These are phyloP conservation scores for Cerceris rybyensis DNA, from an alignment of 2,888 invertebrate species.

Conservation along the genomic window DNA sequence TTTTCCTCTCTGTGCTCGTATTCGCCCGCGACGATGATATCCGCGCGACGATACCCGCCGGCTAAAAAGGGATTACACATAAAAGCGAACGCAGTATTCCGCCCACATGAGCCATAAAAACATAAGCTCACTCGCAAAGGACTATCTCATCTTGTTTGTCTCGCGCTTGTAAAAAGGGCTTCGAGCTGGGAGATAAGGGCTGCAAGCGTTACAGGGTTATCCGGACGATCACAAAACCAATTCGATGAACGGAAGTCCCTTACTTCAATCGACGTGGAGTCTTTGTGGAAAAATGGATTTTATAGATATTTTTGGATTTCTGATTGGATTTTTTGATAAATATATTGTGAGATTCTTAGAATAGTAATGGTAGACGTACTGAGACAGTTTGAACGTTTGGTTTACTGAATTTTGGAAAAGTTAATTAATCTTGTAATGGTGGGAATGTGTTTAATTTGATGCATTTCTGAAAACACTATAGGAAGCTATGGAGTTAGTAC, in stretches of 20 bases:
- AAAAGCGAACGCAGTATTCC: slow-evolving; percentile 48
- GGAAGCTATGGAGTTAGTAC: no score
- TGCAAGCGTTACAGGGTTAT: slow-evolving; percentile 17
- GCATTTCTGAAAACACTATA: no score
- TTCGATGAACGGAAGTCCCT: neutral
- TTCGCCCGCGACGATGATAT: slow-evolving; percentile 8
- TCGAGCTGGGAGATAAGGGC: slow-evolving; percentile 24
- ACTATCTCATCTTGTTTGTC: slow-evolving; percentile 45
- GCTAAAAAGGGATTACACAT: slow-evolving; percentile 40
- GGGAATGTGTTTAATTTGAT: no score
- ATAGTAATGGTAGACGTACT: no score
- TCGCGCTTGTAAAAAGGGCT: slow-evolving; percentile 11
- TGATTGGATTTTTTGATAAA: no score
- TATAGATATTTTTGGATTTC: no score
- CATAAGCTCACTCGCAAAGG: slow-evolving; percentile 52
- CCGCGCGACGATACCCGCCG: slow-evolving; percentile 20
- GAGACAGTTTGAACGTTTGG: no score
- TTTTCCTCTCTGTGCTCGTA: neutral
- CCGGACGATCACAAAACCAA: slow-evolving; percentile 7
- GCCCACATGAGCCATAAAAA: slow-evolving; percentile 55
- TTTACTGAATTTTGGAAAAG: no score
- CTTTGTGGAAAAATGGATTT: no score
- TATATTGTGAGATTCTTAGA: no score
- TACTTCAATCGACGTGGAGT: neutral
- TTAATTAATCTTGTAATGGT: no score